Evolutionary conservation across 2,113 vertebrate genomes (phyloP).

Genomic region (Ictidomys tridecemlineatus): DNA sequence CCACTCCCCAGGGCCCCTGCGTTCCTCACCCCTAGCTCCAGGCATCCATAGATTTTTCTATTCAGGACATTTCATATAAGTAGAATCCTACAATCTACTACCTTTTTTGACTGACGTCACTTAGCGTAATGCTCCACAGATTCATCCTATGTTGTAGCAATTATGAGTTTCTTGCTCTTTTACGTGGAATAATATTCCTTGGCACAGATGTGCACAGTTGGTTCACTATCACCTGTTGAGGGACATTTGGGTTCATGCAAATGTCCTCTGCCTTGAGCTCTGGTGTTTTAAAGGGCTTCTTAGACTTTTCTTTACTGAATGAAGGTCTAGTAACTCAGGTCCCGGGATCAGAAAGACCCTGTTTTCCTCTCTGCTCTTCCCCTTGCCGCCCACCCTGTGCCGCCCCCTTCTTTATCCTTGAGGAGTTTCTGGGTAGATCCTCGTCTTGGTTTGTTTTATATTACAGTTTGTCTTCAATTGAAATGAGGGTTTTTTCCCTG

Average conservation of each 20-base stretch:
- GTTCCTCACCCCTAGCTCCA: neutral
- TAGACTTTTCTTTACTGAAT: neutral
- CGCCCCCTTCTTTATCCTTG: neutral
- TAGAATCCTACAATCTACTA: neutral
- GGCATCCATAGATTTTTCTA: neutral
- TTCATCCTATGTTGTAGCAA: neutral
- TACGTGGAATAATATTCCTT: neutral
- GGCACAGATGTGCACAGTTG: neutral
- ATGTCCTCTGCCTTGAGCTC: neutral
- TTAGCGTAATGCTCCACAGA: neutral
- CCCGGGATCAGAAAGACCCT: neutral
- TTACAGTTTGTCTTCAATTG: neutral
- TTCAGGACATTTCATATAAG: neutral
- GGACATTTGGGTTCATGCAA: too few species aligned
- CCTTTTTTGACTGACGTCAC: neutral
- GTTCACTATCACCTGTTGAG: neutral
- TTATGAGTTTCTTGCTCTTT: neutral
- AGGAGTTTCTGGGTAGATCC: neutral
- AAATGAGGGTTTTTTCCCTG: neutral
- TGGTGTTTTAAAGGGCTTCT: neutral
- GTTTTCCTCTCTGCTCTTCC: neutral
- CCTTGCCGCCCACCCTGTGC: neutral
- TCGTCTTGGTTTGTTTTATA: neutral
- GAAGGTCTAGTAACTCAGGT: neutral
- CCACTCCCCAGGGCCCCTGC: too few species aligned